Evolutionary conservation across 2,113 vertebrate genomes (phyloP).

Genomic region (Halichoerus grypus): DNA sequence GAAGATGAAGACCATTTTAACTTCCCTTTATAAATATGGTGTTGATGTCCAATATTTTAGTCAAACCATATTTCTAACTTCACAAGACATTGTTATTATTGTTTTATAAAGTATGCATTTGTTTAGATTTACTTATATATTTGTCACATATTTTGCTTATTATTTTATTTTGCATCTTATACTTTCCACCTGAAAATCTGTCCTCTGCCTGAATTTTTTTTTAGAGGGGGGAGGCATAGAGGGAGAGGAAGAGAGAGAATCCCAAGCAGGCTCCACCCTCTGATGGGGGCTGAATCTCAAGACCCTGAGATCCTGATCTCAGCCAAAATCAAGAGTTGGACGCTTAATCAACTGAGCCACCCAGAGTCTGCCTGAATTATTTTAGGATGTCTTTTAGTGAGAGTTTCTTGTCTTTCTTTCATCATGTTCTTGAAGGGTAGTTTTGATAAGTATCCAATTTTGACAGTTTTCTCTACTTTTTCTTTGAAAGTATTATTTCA

Average conservation of each 20-base stretch:
- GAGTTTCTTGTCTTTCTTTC: not conserved
- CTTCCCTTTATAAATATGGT: not conserved
- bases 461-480: not conserved
- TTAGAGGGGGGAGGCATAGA: not conserved
- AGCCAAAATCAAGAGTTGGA: not conserved
- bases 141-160: not conserved
- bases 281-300: not conserved
- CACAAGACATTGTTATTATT: not conserved
- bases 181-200: not conserved
- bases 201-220: not conserved
- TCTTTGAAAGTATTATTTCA: not conserved
- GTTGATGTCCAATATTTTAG: not conserved
- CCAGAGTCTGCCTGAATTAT: not conserved
- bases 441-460: not conserved
- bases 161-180: not conserved
- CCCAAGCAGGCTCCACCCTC: not conserved
- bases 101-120: not conserved
- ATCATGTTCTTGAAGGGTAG: not conserved
- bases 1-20: not conserved
- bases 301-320: not conserved
- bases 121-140: constrained; percentile 12
- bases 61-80: not conserved
- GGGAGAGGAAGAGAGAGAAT: not conserved
- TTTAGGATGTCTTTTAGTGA: constrained; percentile 15
- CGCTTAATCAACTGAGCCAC: not conserved